phyloP scores from a whole-genome alignment of 2,797 vertebrate species.

The Garrulus glandarius region DNA sequence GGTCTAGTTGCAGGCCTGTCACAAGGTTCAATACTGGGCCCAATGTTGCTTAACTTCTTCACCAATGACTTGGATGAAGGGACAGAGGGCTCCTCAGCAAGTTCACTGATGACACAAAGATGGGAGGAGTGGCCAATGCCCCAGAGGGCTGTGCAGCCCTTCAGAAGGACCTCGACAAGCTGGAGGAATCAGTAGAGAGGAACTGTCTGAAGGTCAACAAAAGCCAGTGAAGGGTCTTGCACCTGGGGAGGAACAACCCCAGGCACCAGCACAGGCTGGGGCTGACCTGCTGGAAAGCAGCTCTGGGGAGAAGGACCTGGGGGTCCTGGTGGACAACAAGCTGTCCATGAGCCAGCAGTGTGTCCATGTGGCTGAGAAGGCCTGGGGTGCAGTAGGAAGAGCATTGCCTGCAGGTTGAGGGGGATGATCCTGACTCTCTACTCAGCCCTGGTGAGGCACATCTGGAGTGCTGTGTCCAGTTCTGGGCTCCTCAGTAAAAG shows the following conservation, averaged over 20 bases:
- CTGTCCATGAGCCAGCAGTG: background rate
- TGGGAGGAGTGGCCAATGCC: background rate
- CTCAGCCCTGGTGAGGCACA: background rate
- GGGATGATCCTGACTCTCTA: background rate
- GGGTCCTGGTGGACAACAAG: background rate
- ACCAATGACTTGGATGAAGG: background rate
- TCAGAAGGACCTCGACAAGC: background rate
- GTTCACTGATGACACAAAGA: background rate
- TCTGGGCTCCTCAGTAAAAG: too few species aligned
- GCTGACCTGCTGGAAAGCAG: background rate
- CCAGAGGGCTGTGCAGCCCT: background rate
- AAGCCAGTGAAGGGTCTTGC: background rate
- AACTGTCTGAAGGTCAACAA: background rate
- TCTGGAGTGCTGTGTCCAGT: background rate
- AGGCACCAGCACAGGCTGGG: background rate
- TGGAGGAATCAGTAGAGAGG: background rate
- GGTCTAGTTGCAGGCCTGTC: background rate
- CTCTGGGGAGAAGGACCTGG: background rate
- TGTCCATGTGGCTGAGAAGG: background rate
- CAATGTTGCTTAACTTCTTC: too few species aligned
- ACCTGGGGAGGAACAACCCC: background rate
- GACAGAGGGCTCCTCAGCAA: background rate
- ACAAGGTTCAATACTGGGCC: background rate
- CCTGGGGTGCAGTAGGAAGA: background rate
- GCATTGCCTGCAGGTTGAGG: fast-evolving